phyloP scores from a whole-genome alignment of 2,113 vertebrate genomes.

The Pungitius pungitius region DNA sequence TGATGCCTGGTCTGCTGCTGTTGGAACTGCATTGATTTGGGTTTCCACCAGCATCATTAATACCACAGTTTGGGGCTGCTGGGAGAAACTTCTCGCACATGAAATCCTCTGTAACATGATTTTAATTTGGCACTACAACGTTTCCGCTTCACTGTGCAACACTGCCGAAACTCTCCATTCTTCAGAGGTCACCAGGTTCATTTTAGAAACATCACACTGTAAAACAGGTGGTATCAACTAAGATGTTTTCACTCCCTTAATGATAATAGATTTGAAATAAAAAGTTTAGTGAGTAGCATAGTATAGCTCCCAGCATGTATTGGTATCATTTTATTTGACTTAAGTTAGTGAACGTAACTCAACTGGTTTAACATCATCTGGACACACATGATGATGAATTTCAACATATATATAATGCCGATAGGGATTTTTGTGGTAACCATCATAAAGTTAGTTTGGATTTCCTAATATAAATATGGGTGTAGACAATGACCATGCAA shows the following conservation, averaged over 20 bases:
- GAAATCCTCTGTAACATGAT: slow-evolving; percentile 1
- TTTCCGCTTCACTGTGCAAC: slow-evolving; percentile 3
- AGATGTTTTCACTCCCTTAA: not conserved
- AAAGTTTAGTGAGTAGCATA: not conserved
- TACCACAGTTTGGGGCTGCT: slow-evolving; percentile 14
- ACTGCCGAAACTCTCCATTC: not conserved
- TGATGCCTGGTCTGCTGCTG: slow-evolving; percentile 32
- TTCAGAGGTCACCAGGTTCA: not conserved
- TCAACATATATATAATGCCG: not conserved
- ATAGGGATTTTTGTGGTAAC: not conserved
- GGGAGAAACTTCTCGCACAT: slow-evolving; percentile 6
- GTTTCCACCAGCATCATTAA: slow-evolving; percentile 13
- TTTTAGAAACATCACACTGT: not conserved
- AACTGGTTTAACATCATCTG: not conserved
- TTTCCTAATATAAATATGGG: not conserved
- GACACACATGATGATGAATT: not conserved
- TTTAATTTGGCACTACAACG: not conserved
- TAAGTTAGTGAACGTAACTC: not conserved
- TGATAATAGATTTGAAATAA: no score
- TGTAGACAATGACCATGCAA: not conserved
- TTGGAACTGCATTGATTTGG: slow-evolving; percentile 12
- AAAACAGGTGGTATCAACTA: not conserved
- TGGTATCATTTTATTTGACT: not conserved
- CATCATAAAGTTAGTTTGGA: not conserved
- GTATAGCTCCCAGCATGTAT: not conserved